Evolutionary conservation across 2,888 invertebrate species (phyloP).

Genomic region (Caradrina kadenii): DNA sequence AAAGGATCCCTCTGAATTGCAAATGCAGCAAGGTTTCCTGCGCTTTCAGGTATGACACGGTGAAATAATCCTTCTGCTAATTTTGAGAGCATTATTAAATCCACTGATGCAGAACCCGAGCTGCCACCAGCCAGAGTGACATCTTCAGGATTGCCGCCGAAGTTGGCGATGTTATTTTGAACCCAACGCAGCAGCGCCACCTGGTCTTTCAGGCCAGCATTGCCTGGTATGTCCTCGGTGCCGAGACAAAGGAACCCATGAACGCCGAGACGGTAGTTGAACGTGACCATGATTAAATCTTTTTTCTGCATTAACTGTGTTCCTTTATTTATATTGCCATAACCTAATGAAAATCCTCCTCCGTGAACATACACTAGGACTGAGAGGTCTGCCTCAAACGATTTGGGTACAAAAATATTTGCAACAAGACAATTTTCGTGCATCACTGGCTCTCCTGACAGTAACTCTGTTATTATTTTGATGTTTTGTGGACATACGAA

Average conservation of each 20-base stretch:
- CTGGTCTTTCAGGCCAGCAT: conserved; percentile 79
- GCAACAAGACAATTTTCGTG: conserved; percentile 79
- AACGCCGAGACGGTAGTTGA: conserved; percentile 73
- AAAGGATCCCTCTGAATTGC: conserved; percentile 71
- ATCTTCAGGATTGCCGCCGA: conserved; percentile 76
- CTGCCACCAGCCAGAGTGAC: conserved; percentile 74
- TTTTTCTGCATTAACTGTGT: conserved; percentile 62
- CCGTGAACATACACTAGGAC: conserved; percentile 72
- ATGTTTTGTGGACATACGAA: conserved; percentile 69
- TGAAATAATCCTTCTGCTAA: conserved; percentile 71
- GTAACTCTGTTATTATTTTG: background rate
- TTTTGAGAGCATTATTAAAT: conserved; percentile 72
- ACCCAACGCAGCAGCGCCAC: conserved; percentile 76
- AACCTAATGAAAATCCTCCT: conserved; percentile 68
- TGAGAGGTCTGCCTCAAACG: conserved; percentile 65
- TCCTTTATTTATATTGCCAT: conserved; percentile 54
- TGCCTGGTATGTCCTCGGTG: conserved; percentile 73
- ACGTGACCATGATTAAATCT: conserved; percentile 68
- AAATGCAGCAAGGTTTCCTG: conserved; percentile 67
- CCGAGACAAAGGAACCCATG: conserved; percentile 74
- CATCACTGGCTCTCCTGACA: conserved; percentile 26
- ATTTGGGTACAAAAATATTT: conserved; percentile 79
- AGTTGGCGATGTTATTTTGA: conserved; percentile 71
- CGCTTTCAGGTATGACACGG: conserved; percentile 77
- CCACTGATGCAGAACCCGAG: conserved; percentile 72